Percentiles rank a stretch among this genome's conserved stretches.
Conservation (phyloP, 1,140 invertebrate genomes). For the Tetranychus urticae region DNA sequence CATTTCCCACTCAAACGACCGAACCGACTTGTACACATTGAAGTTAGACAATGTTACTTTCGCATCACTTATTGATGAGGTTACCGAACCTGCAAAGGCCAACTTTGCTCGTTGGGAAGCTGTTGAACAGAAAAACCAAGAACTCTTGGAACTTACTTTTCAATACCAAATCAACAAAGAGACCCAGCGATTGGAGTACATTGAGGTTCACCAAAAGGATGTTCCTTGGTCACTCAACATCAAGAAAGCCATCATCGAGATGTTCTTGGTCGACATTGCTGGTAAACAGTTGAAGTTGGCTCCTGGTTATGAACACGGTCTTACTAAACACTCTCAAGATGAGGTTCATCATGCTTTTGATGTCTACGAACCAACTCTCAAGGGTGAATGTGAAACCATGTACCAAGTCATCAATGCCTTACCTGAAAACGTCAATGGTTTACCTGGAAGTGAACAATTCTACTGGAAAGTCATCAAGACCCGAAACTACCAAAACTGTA, state of each 20-base stretch:
- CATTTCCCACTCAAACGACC: neutral
- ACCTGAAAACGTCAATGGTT: neutral
- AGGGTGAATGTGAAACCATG: conserved; percentile 5
- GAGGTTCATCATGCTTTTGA: neutral
- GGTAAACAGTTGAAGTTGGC: neutral
- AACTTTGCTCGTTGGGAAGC: neutral
- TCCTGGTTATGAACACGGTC: neutral
- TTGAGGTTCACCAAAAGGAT: conserved; percentile 14
- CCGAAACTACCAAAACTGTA: neutral
- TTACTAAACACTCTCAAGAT: neutral
- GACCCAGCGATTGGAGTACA: conserved; percentile 1
- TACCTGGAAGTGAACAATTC: neutral
- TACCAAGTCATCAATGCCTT: neutral
- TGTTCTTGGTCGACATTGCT: conserved; percentile 17
- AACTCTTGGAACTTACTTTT: neutral
- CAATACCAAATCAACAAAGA: neutral
- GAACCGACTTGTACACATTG: neutral
- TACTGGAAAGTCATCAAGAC: neutral
- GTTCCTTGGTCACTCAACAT: conserved; percentile 19
- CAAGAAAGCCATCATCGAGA: conserved; percentile 17
- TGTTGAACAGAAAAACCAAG: neutral
- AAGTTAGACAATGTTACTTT: neutral
- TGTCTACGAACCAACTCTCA: neutral
- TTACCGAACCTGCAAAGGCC: neutral
- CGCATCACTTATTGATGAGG: neutral